Conservation (phyloP, 2,797 vertebrate genomes). For the Danio tinwini region DNA sequence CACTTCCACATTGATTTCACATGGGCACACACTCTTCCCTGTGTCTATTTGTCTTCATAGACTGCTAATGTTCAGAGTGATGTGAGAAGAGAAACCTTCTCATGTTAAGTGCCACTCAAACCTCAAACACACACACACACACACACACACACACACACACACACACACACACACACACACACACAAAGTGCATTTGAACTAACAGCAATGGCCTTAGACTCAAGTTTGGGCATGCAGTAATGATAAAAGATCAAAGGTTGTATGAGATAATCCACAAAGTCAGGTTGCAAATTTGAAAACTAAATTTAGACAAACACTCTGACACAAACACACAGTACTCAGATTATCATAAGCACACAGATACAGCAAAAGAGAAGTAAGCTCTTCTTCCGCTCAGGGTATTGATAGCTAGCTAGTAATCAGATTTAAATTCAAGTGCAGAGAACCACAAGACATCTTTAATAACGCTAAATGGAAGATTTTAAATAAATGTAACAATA, state of each 20-base stretch:
- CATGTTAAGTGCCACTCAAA: slow-evolving; percentile 7
- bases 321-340: not conserved
- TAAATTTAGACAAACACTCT: slow-evolving; percentile 52
- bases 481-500: not conserved
- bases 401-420: slow-evolving; percentile 10
- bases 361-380: not conserved
- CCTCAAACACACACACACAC: slow-evolving; percentile 1
- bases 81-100: not conserved
- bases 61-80: not conserved
- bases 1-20: not conserved
- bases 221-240: slow-evolving; percentile 1
- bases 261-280: not conserved
- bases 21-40: not conserved
- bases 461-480: not conserved
- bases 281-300: slow-evolving; percentile 13
- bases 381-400: not conserved
- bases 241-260: slow-evolving; percentile 29
- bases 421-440: slow-evolving; percentile 2
- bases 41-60: slow-evolving; percentile 4
- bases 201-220: not conserved
- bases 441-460: not conserved
- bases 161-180: slow-evolving; percentile 2
- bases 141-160: slow-evolving; percentile 16
- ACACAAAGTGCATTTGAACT: not conserved
- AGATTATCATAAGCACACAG: slow-evolving; percentile 31